These are phyloP conservation scores for Fistularia tabacaria DNA, from an alignment of 2,797 vertebrate genomes.

Conservation along the genomic window DNA sequence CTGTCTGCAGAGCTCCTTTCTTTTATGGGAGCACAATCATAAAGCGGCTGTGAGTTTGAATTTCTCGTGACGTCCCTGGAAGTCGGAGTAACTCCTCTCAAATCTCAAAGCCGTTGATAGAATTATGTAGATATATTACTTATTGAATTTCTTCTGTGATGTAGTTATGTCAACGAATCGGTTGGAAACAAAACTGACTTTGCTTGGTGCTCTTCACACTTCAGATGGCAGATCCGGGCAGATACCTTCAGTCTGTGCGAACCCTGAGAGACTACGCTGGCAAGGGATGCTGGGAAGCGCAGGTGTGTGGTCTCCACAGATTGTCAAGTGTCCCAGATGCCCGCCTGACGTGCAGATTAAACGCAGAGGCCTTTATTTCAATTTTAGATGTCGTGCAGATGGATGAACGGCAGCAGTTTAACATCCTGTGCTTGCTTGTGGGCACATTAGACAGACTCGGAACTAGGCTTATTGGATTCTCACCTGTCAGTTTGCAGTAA, in stretches of 20 bases:
- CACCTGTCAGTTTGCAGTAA: slow-evolving; percentile 9
- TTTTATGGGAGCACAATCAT: slow-evolving; percentile 88
- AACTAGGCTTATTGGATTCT: neutral
- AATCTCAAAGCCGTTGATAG: too few relatives aligned
- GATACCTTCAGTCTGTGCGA: slow-evolving; percentile 89
- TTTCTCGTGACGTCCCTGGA: neutral
- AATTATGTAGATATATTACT: too few relatives aligned
- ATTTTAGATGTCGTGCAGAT: too few relatives aligned
- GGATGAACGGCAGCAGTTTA: too few relatives aligned
- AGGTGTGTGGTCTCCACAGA: slow-evolving; percentile 71
- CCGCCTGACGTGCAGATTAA: too few relatives aligned
- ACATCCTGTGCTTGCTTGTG: too few relatives aligned
- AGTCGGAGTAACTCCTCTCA: too few relatives aligned
- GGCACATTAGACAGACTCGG: too few relatives aligned
- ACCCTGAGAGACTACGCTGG: slow-evolving; percentile 90
- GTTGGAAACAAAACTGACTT: neutral
- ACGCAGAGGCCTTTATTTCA: too few relatives aligned
- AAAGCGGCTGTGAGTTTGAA: slow-evolving; percentile 80
- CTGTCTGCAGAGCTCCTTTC: slow-evolving; percentile 89
- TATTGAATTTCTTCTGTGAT: too few relatives aligned
- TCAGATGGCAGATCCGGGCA: slow-evolving; percentile 88
- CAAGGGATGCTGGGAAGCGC: slow-evolving; percentile 96
- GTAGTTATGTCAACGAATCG: too few relatives aligned
- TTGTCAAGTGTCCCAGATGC: too few relatives aligned
- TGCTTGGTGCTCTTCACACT: slow-evolving; percentile 2